phyloP scores from a whole-genome alignment of 2,888 invertebrate genomes.

The Parnassius orleans region DNA sequence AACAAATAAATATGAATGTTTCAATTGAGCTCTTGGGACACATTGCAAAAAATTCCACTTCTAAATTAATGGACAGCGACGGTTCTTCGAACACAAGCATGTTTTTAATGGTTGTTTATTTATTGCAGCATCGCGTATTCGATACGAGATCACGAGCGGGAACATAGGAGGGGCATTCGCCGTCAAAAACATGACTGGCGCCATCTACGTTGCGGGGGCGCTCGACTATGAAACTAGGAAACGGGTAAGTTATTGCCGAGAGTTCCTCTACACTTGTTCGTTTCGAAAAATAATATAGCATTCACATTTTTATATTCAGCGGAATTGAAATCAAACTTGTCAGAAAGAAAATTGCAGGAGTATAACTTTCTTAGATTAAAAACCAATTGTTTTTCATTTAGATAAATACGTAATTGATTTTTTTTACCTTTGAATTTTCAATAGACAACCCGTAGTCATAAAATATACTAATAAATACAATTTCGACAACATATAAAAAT shows the following conservation, averaged over 20 bases:
- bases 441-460: too few species aligned
- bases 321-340: not conserved
- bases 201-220: constrained; percentile 98
- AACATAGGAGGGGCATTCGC: constrained; percentile 99
- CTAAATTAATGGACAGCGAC: constrained; percentile 13
- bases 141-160: constrained; percentile 99
- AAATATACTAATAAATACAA: too few species aligned
- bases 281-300: constrained; percentile 9
- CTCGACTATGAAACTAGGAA: constrained; percentile 98
- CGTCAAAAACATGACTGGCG: constrained; percentile 99
- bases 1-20: constrained; percentile 12
- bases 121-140: constrained; percentile 96
- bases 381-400: too few species aligned
- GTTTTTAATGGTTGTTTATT: constrained; percentile 46
- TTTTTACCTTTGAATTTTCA: too few species aligned
- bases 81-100: not conserved
- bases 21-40: constrained; percentile 17
- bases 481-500: too few species aligned
- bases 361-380: too few species aligned
- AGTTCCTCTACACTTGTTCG: not conserved
- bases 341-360: too few species aligned
- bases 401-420: too few species aligned
- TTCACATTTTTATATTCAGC: not conserved
- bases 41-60: constrained; percentile 14
- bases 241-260: constrained; percentile 85